Percentiles rank a stretch among this genome's conserved stretches.
Evolutionary conservation across 2,113 vertebrate species (phyloP).

Genomic region (Myocastor coypus): DNA sequence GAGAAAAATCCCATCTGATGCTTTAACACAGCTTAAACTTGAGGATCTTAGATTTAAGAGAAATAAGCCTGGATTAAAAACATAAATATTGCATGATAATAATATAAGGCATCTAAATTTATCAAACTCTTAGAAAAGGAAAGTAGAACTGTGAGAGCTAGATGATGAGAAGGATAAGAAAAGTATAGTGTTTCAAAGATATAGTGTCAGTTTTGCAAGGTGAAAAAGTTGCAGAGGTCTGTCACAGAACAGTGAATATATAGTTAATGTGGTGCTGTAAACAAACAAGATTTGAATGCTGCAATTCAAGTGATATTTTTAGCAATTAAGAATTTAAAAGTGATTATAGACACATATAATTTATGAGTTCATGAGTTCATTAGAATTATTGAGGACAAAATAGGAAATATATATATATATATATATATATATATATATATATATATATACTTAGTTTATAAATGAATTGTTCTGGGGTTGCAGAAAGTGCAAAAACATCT

Average conservation of each 20-base stretch:
- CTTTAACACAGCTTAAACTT: background rate
- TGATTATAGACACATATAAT: background rate
- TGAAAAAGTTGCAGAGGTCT: background rate
- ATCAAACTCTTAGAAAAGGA: background rate
- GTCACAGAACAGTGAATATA: background rate
- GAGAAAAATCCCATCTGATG: background rate
- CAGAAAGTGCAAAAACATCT: background rate
- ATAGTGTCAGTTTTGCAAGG: background rate
- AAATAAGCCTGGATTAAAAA: background rate
- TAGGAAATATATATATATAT: background rate
- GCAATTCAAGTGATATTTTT: background rate
- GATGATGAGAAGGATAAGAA: rapidly evolving
- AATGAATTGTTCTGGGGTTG: background rate
- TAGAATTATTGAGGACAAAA: background rate
- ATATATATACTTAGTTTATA: too few relatives aligned
- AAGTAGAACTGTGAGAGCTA: background rate
- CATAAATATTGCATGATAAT: background rate
- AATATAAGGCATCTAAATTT: background rate
- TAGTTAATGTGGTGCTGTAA: background rate
- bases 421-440: too few relatives aligned
- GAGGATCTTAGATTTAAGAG: background rate
- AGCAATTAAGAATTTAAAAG: background rate
- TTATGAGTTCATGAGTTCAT: background rate
- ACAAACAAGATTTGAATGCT: background rate
- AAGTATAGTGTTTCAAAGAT: background rate